A percentile compares a stretch with the other conserved stretches of the same genome.
phyloP scores from a whole-genome alignment of 2,888 invertebrate genomes.

The Pharmacophagus antenor region DNA sequence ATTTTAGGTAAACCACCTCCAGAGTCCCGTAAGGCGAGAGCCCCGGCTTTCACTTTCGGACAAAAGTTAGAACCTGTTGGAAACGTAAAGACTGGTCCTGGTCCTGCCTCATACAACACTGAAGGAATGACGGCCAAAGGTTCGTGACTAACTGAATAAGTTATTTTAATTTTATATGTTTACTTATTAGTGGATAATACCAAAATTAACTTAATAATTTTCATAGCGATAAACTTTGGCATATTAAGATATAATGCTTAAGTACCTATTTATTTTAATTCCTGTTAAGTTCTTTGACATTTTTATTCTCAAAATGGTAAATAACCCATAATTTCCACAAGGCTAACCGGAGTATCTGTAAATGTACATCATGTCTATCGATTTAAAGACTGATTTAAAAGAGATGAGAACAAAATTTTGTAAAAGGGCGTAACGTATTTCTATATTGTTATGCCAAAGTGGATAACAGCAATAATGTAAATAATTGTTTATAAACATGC shows the following conservation, averaged over 20 bases:
- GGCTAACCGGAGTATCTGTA: background rate
- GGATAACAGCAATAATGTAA: background rate
- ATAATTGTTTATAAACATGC: slow-evolving; percentile 10
- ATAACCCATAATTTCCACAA: no score
- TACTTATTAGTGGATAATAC: background rate
- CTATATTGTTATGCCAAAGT: background rate
- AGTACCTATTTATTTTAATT: background rate
- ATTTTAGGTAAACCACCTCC: slow-evolving; percentile 85
- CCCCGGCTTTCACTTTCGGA: slow-evolving; percentile 92
- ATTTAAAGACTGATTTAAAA: background rate
- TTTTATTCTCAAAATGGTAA: background rate
- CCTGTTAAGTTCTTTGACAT: background rate
- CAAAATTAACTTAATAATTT: background rate
- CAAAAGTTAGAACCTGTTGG: slow-evolving; percentile 80
- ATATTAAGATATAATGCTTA: background rate
- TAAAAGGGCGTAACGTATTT: no score
- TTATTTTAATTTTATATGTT: background rate
- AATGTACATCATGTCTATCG: background rate
- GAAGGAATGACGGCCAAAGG: slow-evolving; percentile 92
- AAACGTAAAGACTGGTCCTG: slow-evolving; percentile 86
- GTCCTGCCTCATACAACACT: slow-evolving; percentile 94
- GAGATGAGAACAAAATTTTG: no score
- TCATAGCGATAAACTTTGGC: background rate
- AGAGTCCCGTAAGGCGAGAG: slow-evolving; percentile 88
- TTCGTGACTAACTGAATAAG: slow-evolving; percentile 43